These are phyloP conservation scores for Vulpes vulpes DNA, from an alignment of 2,113 vertebrate genomes.

Conservation along the genomic window DNA sequence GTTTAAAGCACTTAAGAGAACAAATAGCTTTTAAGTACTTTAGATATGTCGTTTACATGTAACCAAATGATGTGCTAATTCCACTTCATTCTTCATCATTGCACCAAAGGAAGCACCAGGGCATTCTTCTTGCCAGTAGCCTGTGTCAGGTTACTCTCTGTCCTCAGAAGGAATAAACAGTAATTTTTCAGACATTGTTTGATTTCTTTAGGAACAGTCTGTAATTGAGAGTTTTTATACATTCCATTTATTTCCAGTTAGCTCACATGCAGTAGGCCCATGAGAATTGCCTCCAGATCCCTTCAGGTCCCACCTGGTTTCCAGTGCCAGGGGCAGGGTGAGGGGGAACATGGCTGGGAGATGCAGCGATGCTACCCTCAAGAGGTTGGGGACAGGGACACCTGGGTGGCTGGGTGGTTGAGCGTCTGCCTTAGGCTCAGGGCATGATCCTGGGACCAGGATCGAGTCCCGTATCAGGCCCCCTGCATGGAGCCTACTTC, in stretches of 20 bases:
- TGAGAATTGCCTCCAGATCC: not conserved
- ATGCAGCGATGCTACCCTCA: not conserved
- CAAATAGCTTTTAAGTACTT: not conserved
- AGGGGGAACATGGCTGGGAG: not conserved
- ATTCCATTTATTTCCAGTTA: not conserved
- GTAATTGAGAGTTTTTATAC: not conserved
- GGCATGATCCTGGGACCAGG: too few relatives aligned
- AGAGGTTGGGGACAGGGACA: not conserved
- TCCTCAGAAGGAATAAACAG: not conserved
- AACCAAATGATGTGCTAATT: not conserved
- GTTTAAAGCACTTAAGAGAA: not conserved
- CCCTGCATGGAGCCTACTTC: too few relatives aligned
- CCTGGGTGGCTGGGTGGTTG: too few relatives aligned
- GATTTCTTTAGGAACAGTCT: not conserved
- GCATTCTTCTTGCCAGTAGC: not conserved
- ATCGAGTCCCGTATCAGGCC: too few relatives aligned
- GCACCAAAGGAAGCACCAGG: not conserved
- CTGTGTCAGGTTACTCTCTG: not conserved
- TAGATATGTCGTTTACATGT: not conserved
- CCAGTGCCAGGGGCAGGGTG: not conserved
- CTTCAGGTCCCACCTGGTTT: not conserved
- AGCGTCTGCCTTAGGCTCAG: too few relatives aligned
- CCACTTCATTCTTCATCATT: not conserved
- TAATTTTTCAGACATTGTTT: not conserved
- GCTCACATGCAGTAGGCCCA: not conserved